Conservation (phyloP, 2,888 invertebrate genomes). For the Ametastegia equiseti region DNA sequence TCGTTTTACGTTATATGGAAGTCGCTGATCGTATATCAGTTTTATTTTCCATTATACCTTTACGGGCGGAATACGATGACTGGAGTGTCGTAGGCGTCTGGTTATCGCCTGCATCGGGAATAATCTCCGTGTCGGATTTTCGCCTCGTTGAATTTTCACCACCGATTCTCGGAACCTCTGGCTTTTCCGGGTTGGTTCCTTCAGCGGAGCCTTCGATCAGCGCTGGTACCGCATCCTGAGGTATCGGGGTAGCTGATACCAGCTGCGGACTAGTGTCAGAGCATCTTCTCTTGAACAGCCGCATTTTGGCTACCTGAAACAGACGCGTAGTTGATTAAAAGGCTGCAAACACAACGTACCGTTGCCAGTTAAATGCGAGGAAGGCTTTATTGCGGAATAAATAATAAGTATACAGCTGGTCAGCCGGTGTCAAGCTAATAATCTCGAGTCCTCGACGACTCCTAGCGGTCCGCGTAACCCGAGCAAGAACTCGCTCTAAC, state of each 20-base stretch:
- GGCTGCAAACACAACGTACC: too few species aligned
- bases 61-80: slow-evolving; percentile 68
- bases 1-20: background rate
- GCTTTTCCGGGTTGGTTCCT: background rate
- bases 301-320: slow-evolving; percentile 68
- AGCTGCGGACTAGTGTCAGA: slow-evolving; percentile 80
- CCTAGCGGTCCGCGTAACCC: slow-evolving; percentile 13
- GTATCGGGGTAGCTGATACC: slow-evolving; percentile 73
- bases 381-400: background rate
- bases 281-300: slow-evolving; percentile 78
- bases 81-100: slow-evolving; percentile 62
- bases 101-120: slow-evolving; percentile 52
- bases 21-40: slow-evolving; percentile 24
- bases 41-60: slow-evolving; percentile 62
- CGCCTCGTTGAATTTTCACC: slow-evolving; percentile 47
- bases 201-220: slow-evolving; percentile 16
- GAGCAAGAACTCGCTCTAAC: slow-evolving; percentile 35
- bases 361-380: background rate
- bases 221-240: slow-evolving; percentile 61
- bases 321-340: background rate
- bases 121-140: slow-evolving; percentile 47
- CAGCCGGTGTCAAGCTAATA: background rate
- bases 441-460: background rate
- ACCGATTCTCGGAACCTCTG: slow-evolving; percentile 37
- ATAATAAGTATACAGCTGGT: background rate